Evolutionary conservation across 2,113 vertebrate genomes (phyloP).

Genomic region (Bostrychus sinensis): DNA sequence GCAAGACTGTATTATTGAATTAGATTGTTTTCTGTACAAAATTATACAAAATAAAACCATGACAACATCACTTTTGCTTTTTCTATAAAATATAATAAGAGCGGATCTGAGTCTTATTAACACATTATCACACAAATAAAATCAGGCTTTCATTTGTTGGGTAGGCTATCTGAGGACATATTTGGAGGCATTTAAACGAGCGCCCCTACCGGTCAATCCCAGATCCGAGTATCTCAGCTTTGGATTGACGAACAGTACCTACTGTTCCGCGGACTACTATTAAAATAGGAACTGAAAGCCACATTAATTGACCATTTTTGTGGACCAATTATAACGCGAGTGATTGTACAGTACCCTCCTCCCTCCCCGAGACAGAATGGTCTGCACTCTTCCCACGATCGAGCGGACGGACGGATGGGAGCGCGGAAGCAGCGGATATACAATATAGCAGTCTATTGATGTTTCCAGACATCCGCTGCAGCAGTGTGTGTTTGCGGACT

Average conservation of each 20-base stretch:
- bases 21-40: too few species aligned
- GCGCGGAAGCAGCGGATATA: slow-evolving; percentile 47
- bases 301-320: slow-evolving; percentile 56
- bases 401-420: slow-evolving; percentile 46
- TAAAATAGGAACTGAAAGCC: slow-evolving; percentile 51
- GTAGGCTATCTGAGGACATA: background rate
- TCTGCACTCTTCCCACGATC: slow-evolving; percentile 23
- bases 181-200: slow-evolving; percentile 13
- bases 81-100: too few species aligned
- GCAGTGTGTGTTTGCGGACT: slow-evolving; percentile 26
- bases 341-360: background rate
- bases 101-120: too few species aligned
- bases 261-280: slow-evolving; percentile 21
- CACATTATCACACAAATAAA: too few species aligned
- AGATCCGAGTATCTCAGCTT: background rate
- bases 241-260: slow-evolving; percentile 44
- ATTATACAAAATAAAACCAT: too few species aligned
- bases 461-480: slow-evolving; percentile 52
- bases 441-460: slow-evolving; percentile 25
- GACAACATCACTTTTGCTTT: background rate
- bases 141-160: background rate
- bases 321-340: slow-evolving; percentile 47
- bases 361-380: slow-evolving; percentile 31
- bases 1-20: too few species aligned
- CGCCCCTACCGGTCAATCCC: slow-evolving; percentile 9